phyloP scores from a whole-genome alignment of 2,888 invertebrate species.

The Acleris cristana region DNA sequence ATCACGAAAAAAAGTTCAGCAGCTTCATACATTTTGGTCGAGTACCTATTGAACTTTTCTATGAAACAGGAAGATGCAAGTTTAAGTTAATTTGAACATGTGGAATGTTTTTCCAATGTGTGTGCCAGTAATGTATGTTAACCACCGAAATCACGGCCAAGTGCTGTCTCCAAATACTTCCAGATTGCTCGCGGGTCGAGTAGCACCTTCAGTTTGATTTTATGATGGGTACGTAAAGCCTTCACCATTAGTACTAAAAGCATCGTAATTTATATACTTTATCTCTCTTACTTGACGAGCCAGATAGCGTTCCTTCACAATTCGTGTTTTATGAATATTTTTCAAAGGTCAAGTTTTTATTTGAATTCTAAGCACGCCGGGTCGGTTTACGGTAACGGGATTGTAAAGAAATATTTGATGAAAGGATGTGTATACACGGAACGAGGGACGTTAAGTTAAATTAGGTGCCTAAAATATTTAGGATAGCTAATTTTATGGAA shows the following conservation, averaged over 20 bases:
- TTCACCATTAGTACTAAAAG: constrained; percentile 66
- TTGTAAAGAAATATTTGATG: neutral
- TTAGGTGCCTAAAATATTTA: too few relatives aligned
- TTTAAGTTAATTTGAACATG: too few relatives aligned
- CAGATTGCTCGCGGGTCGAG: constrained; percentile 3
- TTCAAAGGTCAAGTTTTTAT: constrained; percentile 10
- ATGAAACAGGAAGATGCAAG: too few relatives aligned
- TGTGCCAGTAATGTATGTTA: constrained; percentile 11
- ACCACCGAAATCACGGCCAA: neutral
- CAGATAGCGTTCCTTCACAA: constrained; percentile 24
- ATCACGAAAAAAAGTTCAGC: too few relatives aligned
- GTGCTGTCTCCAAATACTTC: constrained; percentile 7
- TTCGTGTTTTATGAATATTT: constrained; percentile 30
- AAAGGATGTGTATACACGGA: neutral
- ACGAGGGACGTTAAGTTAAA: too few relatives aligned
- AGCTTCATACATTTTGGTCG: too few relatives aligned
- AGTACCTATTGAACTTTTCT: too few relatives aligned
- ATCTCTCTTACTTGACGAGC: constrained; percentile 51
- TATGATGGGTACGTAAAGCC: constrained; percentile 60
- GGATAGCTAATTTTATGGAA: too few relatives aligned
- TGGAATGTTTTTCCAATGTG: too few relatives aligned
- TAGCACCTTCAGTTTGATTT: constrained; percentile 50
- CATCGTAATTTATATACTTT: constrained; percentile 67
- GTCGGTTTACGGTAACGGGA: neutral
- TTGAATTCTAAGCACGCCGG: neutral